phyloP scores from a whole-genome alignment of 1,140 invertebrate genomes.

The Plutomurus gul region DNA sequence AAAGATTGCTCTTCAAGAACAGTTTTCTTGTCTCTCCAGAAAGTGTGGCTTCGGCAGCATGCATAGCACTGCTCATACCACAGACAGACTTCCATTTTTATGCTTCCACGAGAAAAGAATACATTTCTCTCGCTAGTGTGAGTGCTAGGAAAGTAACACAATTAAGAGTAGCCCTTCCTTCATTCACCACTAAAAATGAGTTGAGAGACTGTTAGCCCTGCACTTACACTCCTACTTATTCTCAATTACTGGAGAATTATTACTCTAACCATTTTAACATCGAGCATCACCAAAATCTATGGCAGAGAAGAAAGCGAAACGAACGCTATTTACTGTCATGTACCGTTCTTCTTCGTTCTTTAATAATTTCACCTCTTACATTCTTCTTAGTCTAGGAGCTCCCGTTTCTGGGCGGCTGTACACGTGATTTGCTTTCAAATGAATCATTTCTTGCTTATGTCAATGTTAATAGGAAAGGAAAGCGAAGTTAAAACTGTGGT shows the following conservation, averaged over 20 bases:
- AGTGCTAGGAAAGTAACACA: conserved; percentile 12
- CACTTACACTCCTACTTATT: conserved; percentile 26
- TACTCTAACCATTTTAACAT: not conserved
- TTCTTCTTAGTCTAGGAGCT: not conserved
- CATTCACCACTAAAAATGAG: conserved; percentile 10
- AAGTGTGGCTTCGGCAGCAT: no score
- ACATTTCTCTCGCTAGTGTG: not conserved
- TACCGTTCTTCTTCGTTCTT: not conserved
- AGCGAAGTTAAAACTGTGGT: not conserved
- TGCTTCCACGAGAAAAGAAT: not conserved
- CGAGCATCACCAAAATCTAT: not conserved
- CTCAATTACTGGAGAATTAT: conserved; percentile 20
- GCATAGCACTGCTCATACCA: not conserved
- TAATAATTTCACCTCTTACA: not conserved
- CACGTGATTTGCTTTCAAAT: not conserved
- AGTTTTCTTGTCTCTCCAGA: no score
- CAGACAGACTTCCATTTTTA: conserved; percentile 1
- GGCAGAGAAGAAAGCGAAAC: not conserved
- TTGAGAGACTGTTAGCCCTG: conserved; percentile 12
- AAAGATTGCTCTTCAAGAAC: not conserved
- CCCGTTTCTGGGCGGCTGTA: not conserved
- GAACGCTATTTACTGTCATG: not conserved
- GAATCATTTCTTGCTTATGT: not conserved
- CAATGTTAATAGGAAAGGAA: not conserved
- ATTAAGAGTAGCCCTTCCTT: conserved; percentile 20